Conservation (phyloP, 2,797 vertebrate species). For the Eleutherodactylus coqui region DNA sequence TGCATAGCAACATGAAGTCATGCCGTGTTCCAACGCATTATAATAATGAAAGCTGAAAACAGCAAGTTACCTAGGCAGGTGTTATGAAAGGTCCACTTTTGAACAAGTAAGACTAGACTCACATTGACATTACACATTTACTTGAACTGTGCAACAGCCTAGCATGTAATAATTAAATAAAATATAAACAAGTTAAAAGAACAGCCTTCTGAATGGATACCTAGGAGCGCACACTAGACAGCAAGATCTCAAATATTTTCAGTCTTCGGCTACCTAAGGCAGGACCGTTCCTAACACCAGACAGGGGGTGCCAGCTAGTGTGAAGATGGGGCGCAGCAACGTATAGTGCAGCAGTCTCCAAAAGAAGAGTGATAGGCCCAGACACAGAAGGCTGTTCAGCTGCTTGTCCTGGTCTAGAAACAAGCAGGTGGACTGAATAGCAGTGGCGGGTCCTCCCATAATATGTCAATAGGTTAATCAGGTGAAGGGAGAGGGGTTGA, state of each 20-base stretch:
- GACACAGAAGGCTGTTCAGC: no score
- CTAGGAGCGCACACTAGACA: neutral
- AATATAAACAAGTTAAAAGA: neutral
- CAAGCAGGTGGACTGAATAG: no score
- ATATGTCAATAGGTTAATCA: no score
- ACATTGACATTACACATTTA: neutral
- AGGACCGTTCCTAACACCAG: no score
- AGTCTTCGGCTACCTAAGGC: no score
- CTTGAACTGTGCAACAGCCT: neutral
- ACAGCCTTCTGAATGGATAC: neutral
- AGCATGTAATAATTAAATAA: neutral
- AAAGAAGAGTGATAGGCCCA: no score
- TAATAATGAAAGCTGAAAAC: constrained; percentile 29
- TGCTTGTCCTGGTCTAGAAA: no score
- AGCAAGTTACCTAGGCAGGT: neutral
- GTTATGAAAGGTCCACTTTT: constrained; percentile 16
- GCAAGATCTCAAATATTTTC: neutral
- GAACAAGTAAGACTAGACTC: neutral
- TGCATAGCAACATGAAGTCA: constrained; percentile 47
- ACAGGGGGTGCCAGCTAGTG: no score
- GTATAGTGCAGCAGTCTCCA: no score
- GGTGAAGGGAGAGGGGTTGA: no score
- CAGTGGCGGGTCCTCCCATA: no score
- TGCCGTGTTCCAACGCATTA: constrained; percentile 29
- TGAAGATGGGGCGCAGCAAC: no score